phyloP scores from a whole-genome alignment of 2,113 vertebrate species.

The Phoxinus phoxinus region DNA sequence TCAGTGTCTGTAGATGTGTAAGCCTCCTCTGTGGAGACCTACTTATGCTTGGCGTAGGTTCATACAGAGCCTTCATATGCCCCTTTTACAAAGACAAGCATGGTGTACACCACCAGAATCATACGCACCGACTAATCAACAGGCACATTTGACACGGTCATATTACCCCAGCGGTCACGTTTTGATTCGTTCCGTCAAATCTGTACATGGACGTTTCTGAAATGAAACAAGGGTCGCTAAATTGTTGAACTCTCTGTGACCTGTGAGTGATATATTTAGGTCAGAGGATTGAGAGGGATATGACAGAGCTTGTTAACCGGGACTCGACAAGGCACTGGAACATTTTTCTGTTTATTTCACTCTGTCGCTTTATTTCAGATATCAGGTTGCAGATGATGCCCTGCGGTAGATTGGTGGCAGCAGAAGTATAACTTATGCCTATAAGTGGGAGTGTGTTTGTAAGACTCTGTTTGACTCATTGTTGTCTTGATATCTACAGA shows the following conservation, averaged over 20 bases:
- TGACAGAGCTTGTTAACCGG: constrained; percentile 9
- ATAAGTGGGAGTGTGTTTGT: neutral
- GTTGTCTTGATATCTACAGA: neutral
- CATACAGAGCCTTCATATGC: neutral
- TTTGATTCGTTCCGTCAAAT: constrained; percentile 18
- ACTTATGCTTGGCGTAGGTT: constrained; percentile 28
- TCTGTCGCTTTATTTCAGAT: constrained; percentile 10
- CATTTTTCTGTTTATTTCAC: constrained; percentile 25
- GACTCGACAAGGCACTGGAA: neutral
- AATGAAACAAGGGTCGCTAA: neutral
- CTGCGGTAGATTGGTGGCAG: neutral
- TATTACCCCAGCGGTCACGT: neutral
- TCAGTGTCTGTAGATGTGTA: neutral
- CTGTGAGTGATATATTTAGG: constrained; percentile 24
- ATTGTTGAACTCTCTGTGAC: constrained; percentile 5
- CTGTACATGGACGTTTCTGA: neutral
- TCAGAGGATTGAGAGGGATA: neutral
- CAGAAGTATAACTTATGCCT: neutral
- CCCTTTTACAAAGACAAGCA: constrained; percentile 16
- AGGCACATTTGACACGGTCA: constrained; percentile 19
- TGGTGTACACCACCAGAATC: constrained; percentile 16
- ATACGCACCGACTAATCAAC: constrained; percentile 13
- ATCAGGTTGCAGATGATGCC: neutral
- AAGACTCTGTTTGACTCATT: neutral
- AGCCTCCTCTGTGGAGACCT: constrained; percentile 4